Conservation (phyloP, 2,113 vertebrate species). For the Cryptomyrus ogoouensis region DNA sequence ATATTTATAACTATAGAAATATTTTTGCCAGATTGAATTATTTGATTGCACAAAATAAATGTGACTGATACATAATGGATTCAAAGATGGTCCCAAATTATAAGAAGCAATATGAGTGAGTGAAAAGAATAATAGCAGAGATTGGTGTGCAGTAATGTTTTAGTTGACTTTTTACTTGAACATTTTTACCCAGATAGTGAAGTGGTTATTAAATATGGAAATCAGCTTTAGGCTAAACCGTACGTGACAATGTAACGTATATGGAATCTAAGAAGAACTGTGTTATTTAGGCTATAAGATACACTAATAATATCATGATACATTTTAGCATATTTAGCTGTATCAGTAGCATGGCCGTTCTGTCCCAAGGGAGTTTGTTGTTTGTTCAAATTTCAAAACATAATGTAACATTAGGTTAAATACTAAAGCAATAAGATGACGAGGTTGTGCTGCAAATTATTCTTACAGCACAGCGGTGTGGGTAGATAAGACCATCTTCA, state of each 20-base stretch:
- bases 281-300: not conserved
- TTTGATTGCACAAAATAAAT: not conserved
- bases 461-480: not conserved
- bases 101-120: not conserved
- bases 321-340: not conserved
- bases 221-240: not conserved
- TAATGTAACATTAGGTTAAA: not conserved
- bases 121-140: not conserved
- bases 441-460: not conserved
- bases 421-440: not conserved
- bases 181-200: not conserved
- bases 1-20: not conserved
- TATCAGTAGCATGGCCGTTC: not conserved
- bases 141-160: not conserved
- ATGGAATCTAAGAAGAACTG: not conserved
- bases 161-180: not conserved
- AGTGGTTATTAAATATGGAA: not conserved
- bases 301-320: not conserved
- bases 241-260: not conserved
- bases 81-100: not conserved
- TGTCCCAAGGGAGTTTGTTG: not conserved
- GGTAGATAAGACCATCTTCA: not conserved
- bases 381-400: not conserved
- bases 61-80: not conserved
- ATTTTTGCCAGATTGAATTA: not conserved